phyloP scores from a whole-genome alignment of 1,140 invertebrate genomes.

The Cydia pomonella region DNA sequence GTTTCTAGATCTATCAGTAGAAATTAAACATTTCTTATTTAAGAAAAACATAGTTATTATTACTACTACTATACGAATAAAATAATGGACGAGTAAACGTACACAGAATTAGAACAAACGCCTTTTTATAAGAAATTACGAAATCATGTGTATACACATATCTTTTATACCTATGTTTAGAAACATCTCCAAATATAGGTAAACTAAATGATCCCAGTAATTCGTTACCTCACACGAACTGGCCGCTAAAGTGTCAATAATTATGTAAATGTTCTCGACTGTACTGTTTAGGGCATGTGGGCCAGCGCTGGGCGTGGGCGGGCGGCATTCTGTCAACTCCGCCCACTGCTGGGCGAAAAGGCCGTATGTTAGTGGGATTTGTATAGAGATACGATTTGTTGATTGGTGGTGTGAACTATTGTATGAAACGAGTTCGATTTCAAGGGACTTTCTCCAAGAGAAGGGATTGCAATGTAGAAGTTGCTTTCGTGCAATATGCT shows the following conservation, averaged over 20 bases:
- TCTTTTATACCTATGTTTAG: too few relatives aligned
- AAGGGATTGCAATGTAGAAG: not conserved
- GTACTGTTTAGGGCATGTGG: conserved; percentile 17
- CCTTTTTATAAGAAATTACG: too few relatives aligned
- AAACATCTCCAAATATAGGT: not conserved
- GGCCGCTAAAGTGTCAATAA: conserved; percentile 5
- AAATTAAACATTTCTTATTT: too few relatives aligned
- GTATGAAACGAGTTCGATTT: conserved; percentile 10
- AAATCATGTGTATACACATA: not conserved
- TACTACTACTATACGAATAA: too few relatives aligned
- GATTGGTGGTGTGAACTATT: not conserved
- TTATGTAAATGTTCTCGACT: conserved; percentile 20
- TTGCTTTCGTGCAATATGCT: not conserved
- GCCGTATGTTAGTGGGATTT: conserved; percentile 11
- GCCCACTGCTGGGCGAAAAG: conserved; percentile 1
- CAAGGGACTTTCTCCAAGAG: not conserved
- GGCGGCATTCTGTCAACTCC: conserved; percentile 17
- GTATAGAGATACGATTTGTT: not conserved
- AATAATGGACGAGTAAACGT: too few relatives aligned
- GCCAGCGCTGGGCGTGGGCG: conserved; percentile 4
- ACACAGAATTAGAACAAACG: too few relatives aligned
- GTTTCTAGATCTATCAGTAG: too few relatives aligned
- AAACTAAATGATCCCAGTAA: not conserved
- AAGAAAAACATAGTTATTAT: too few relatives aligned
- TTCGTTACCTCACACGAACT: conserved; percentile 1